A percentile compares a stretch with the other conserved stretches of the same genome.
Conservation (phyloP, 2,113 vertebrate genomes). For the Thomomys bottae region DNA sequence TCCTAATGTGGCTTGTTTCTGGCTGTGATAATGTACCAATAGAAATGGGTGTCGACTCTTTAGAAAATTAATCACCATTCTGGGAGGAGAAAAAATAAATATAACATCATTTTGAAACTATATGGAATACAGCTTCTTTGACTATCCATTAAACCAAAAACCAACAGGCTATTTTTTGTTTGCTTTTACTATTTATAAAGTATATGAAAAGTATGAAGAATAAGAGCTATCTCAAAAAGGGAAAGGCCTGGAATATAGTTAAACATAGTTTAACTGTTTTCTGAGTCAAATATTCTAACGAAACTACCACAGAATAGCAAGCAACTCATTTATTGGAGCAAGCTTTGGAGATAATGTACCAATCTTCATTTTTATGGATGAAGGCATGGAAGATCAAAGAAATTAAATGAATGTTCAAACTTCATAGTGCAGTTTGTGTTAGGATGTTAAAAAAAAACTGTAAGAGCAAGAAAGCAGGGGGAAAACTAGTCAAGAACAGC, state of each 20-base stretch:
- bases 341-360: background rate
- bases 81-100: background rate
- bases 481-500: background rate
- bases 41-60: background rate
- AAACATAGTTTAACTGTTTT: background rate
- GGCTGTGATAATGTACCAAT: background rate
- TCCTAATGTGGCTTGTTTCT: background rate
- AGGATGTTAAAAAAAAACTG: background rate
- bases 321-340: background rate
- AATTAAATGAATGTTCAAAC: background rate
- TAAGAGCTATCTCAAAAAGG: conserved; percentile 10
- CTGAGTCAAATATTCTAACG: background rate
- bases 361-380: background rate
- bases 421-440: background rate
- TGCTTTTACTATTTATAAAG: background rate
- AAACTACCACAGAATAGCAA: background rate
- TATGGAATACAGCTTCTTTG: background rate
- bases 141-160: background rate
- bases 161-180: background rate
- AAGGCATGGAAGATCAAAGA: background rate
- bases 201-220: background rate
- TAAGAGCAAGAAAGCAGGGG: background rate
- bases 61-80: background rate
- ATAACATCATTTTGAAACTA: background rate
- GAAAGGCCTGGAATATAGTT: background rate